Conservation (phyloP, 37 sponge, comb jelly and placozoan species). For the Ianthella basta region DNA sequence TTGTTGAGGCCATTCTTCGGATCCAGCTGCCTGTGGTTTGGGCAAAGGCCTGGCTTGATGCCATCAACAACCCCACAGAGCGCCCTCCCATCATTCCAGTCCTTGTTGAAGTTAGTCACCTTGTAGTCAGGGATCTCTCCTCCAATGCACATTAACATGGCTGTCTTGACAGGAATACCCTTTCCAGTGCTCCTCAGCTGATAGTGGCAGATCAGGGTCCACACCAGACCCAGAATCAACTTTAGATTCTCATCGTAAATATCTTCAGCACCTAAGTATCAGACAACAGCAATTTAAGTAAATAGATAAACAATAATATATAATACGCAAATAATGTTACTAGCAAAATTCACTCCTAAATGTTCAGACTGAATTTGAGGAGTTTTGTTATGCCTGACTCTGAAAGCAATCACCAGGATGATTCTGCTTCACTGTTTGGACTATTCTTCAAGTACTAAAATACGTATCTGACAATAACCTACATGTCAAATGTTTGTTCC, state of each 20-base stretch:
- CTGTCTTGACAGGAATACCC: constrained; percentile 73
- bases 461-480: no score
- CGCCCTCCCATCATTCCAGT: constrained; percentile 88
- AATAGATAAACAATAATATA: neutral
- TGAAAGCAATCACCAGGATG: no score
- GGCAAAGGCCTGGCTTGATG: constrained; percentile 80
- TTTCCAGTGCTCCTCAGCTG: constrained; percentile 82
- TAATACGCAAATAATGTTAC: neutral
- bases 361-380: no score
- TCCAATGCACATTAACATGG: constrained; percentile 88
- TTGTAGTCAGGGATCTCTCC: constrained; percentile 74
- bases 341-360: no score
- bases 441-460: no score
- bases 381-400: no score
- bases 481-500: no score
- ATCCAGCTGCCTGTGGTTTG: constrained; percentile 71
- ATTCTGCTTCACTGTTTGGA: no score
- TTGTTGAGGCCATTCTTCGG: constrained; percentile 61
- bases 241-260: constrained; percentile 89
- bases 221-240: constrained; percentile 90
- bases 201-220: constrained; percentile 91
- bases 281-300: neutral
- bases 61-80: constrained; percentile 86
- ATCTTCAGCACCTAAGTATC: constrained; percentile 80
- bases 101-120: constrained; percentile 86